Base-by-base conservation (phyloP, 2,113 vertebrate species). In the Anguilla rostrata region DNA sequence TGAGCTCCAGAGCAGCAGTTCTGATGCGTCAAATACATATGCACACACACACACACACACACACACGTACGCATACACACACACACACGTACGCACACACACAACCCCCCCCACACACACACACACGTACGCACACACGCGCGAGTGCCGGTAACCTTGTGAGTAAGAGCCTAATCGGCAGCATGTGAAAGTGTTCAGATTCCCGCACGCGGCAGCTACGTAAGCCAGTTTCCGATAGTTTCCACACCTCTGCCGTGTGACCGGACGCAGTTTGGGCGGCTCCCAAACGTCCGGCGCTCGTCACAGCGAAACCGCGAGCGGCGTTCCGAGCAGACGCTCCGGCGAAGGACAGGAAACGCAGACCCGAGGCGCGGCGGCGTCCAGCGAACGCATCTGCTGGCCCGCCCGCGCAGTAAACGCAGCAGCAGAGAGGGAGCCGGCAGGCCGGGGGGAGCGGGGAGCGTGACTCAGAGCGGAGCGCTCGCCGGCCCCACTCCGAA, bases 261-360 rank as follows among this genome's bases (percentile, higher is more conserved):
- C 60, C 11, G 12, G 12, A 26, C 56, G 43, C 46, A n/a, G 78
- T 81, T 78, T 85, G 66, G 85, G 86, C 75, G 49, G 26, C 81
- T 66, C 82, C 71, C 85, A 56, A 40, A 81, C 39, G 79, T 85
- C 87, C 83, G 34, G 81, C 29, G 20, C 80, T 82, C 63, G 46
- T 39, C 15, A 12, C 43, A 87, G 40, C 56, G 49, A 41, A 81
- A 43, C 75, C 75, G 34, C 83, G 39, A 84, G 84, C 71, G 75
- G 79, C 80, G 87, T 87, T 86, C 79, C 78, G 78, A 39, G 40
- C 34, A 81, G 79, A 83, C 83, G 29, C 39, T 79, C 43, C 75
- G n/a, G 78, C 39, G 15, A 57, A 63, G 49, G 46, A 39, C 40
- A 80, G 82, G 79, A 87, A 87, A 84, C 81, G 22, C 78, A 39